Percentiles rank a stretch among this genome's conserved stretches.
Conservation (phyloP, 2,797 vertebrate genomes). For the Ataeniobius toweri region DNA sequence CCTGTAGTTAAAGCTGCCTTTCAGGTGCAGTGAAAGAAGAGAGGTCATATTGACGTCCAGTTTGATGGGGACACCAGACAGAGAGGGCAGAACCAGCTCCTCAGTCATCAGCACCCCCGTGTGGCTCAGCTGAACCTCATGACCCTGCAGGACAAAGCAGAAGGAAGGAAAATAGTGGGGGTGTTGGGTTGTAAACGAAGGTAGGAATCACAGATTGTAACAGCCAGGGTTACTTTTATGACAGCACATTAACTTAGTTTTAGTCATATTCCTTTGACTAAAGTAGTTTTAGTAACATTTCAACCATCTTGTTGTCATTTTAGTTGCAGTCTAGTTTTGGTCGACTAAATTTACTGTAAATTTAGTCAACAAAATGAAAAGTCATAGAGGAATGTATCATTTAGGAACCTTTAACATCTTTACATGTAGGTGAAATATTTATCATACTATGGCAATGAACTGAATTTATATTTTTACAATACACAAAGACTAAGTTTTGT, state of each 20-base stretch:
- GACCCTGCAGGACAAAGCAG: slow-evolving; percentile 76
- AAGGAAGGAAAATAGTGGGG: not conserved
- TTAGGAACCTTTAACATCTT: not conserved
- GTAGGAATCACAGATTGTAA: not conserved
- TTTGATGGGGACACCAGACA: slow-evolving; percentile 86
- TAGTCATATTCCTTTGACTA: not conserved
- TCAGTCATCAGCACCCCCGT: slow-evolving; percentile 80
- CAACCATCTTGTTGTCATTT: not conserved
- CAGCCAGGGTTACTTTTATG: not conserved
- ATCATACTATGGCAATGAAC: not conserved
- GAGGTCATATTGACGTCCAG: slow-evolving; percentile 84
- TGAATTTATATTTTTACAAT: not conserved
- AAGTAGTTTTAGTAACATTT: not conserved
- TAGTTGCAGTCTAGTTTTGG: not conserved
- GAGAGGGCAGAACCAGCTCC: slow-evolving; percentile 82
- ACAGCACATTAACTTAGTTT: not conserved
- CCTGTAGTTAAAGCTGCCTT: slow-evolving; percentile 82
- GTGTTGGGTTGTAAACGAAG: not conserved
- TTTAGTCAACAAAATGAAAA: not conserved
- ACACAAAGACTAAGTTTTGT: not conserved
- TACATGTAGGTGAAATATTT: not conserved
- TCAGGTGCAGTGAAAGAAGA: slow-evolving; percentile 78
- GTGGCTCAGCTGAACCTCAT: slow-evolving; percentile 85
- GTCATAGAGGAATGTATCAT: not conserved
- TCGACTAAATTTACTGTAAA: not conserved